Conservation (phyloP, 64 coral and sea anemone species). For the Hydrozoanthus tunicans region DNA sequence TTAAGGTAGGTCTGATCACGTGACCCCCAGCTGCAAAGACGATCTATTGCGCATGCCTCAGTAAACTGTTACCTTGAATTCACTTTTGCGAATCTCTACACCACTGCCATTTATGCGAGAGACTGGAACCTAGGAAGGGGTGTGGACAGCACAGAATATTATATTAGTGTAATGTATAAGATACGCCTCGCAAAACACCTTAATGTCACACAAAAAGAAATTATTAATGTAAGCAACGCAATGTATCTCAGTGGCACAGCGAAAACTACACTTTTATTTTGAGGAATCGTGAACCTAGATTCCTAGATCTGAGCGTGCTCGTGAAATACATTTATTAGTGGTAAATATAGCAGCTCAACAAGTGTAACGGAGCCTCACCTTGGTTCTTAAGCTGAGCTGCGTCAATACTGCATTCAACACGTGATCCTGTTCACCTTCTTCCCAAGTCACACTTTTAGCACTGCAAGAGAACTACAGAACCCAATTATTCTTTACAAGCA, state of each 20-base stretch:
- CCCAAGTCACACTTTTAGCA: not conserved
- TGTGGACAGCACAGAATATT: not conserved
- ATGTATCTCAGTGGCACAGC: too few species aligned
- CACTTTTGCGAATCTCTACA: slow-evolving; percentile 1
- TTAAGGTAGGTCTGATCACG: too few species aligned
- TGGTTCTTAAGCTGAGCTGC: not conserved
- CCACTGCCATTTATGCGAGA: not conserved
- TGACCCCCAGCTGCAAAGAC: not conserved
- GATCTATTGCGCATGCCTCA: not conserved
- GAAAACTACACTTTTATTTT: too few species aligned
- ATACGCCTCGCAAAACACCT: too few species aligned
- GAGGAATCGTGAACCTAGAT: not conserved
- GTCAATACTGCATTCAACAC: slow-evolving; percentile 3
- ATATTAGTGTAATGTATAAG: too few species aligned
- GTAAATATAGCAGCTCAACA: not conserved
- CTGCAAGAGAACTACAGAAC: slow-evolving; percentile 34
- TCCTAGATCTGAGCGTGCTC: not conserved
- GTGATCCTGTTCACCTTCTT: not conserved
- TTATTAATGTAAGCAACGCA: too few species aligned
- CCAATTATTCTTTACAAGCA: not conserved
- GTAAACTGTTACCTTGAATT: slow-evolving; percentile 27
- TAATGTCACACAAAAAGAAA: too few species aligned
- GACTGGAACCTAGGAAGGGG: not conserved
- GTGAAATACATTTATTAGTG: not conserved
- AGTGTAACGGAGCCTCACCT: not conserved